Evolutionary conservation across 2,113 vertebrate genomes (phyloP).

Genomic region (Pedetes capensis): DNA sequence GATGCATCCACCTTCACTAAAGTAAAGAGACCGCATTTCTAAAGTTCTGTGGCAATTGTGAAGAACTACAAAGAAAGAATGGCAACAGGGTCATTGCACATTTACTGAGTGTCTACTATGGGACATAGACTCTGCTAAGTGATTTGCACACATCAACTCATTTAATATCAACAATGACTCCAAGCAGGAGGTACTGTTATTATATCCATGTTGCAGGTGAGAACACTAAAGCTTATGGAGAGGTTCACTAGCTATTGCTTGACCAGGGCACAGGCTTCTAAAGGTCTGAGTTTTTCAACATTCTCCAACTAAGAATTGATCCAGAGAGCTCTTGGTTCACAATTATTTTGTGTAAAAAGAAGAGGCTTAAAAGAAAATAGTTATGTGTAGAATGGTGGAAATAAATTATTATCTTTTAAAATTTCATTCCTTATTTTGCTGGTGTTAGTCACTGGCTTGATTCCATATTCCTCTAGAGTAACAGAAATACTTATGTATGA

Average conservation of each 20-base stretch:
- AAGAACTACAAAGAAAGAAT: not conserved
- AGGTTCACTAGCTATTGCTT: not conserved
- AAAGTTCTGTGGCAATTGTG: not conserved
- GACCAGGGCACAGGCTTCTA: not conserved
- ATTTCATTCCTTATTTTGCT: not conserved
- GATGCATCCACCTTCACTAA: not conserved
- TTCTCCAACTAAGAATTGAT: not conserved
- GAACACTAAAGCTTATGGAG: not conserved
- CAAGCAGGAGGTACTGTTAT: not conserved
- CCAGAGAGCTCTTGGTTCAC: not conserved
- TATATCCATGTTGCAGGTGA: not conserved
- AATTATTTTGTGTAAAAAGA: not conserved
- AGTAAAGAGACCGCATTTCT: not conserved
- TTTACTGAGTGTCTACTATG: too few species aligned
- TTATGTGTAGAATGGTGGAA: not conserved
- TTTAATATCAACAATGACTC: not conserved
- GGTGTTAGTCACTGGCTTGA: not conserved
- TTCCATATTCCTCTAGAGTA: not conserved
- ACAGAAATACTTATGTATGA: not conserved
- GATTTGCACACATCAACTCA: not conserved
- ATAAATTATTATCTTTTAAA: not conserved
- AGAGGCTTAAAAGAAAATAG: not conserved
- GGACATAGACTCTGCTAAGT: not conserved
- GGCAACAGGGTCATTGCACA: not conserved
- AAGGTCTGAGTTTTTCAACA: not conserved